Evolutionary conservation across 2,888 invertebrate genomes (phyloP).

Genomic region (Phytoseiulus persimilis): DNA sequence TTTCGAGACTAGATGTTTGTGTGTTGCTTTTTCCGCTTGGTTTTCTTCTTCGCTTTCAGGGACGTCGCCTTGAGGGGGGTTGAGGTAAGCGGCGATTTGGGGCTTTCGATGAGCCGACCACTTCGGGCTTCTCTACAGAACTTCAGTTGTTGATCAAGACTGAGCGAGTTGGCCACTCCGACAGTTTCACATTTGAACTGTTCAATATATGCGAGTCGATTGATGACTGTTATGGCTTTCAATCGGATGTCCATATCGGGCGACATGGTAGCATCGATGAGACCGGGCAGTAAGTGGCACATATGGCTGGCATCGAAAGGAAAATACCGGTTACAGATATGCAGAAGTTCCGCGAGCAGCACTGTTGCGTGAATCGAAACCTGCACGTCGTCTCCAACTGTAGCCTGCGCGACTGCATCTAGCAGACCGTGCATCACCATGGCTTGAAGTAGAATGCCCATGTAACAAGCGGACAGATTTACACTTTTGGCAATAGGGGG

Average conservation of each 20-base stretch:
- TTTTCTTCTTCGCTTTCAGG: slow-evolving; percentile 12
- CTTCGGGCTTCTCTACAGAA: slow-evolving; percentile 12
- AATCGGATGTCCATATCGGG: slow-evolving; percentile 30
- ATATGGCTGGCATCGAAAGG: slow-evolving; percentile 37
- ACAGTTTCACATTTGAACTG: slow-evolving; percentile 17
- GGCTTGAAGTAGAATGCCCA: slow-evolving; percentile 75
- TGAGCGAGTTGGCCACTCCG: slow-evolving; percentile 10
- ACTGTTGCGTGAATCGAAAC: slow-evolving; percentile 85
- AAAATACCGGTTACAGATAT: slow-evolving; percentile 56
- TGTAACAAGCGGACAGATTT: slow-evolving; percentile 81
- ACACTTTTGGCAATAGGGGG: slow-evolving; percentile 74
- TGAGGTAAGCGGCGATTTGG: neutral
- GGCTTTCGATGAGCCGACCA: neutral
- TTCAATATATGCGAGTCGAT: slow-evolving; percentile 30
- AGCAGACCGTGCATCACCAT: slow-evolving; percentile 67
- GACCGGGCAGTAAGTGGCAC: slow-evolving; percentile 46
- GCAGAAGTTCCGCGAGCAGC: slow-evolving; percentile 74
- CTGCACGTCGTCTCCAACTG: slow-evolving; percentile 76
- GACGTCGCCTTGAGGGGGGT: neutral
- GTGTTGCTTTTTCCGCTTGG: slow-evolving; percentile 22
- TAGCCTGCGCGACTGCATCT: slow-evolving; percentile 75
- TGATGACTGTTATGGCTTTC: slow-evolving; percentile 21
- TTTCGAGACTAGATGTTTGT: slow-evolving; percentile 16
- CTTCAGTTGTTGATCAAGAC: slow-evolving; percentile 8
- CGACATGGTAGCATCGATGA: slow-evolving; percentile 42